These are phyloP conservation scores for crab-eating macaque (Macaca fascicularis) DNA, from an alignment of 2,113 vertebrate genomes.

Conservation along the genomic window DNA sequence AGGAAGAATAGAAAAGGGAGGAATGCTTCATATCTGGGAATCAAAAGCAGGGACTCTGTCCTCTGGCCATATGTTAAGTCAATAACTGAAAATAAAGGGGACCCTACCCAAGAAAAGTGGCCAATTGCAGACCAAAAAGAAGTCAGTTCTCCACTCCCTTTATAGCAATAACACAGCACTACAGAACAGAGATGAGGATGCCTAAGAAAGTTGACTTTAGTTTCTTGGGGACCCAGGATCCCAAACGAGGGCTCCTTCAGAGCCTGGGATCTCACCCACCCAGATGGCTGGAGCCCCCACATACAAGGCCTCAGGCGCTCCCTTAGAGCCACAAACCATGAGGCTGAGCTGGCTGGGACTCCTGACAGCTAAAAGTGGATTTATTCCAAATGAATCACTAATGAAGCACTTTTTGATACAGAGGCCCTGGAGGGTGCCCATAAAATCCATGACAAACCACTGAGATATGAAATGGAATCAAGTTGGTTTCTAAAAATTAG, in stretches of 20 bases:
- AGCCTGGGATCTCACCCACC: not conserved
- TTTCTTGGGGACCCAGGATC: not conserved
- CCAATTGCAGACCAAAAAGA: not conserved
- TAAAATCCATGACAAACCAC: conserved; percentile 1
- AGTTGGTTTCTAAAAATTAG: not conserved
- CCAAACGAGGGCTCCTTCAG: not conserved
- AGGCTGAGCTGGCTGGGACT: not conserved
- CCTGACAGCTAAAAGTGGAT: not conserved
- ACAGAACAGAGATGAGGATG: not conserved
- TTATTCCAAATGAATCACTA: not conserved
- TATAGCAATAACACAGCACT: not conserved
- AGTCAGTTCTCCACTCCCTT: not conserved
- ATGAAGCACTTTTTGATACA: not conserved
- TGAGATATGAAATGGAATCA: conserved; percentile 18
- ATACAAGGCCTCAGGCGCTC: not conserved
- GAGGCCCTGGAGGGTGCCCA: not conserved
- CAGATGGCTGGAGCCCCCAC: not conserved
- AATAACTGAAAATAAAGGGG: not conserved
- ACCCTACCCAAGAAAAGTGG: not conserved
- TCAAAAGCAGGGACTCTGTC: not conserved
- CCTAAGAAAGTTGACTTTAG: not conserved
- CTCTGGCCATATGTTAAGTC: not conserved
- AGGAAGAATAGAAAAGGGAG: not conserved
- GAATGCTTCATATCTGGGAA: not conserved
- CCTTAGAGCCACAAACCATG: not conserved